These are phyloP conservation scores for Belonocnema kinseyi DNA, from an alignment of 1,140 invertebrate genomes.

Conservation along the genomic window DNA sequence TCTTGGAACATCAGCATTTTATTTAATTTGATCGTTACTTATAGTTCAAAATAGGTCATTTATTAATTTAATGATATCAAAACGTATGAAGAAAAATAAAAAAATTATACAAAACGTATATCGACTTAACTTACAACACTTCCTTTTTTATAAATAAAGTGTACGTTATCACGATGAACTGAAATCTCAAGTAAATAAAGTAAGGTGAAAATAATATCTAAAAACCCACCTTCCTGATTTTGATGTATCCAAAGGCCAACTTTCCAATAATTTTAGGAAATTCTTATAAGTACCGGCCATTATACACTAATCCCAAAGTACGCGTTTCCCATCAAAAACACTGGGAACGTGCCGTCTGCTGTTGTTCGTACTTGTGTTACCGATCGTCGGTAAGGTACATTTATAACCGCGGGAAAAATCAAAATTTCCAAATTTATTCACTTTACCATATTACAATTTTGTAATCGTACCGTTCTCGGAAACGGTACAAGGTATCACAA, in stretches of 20 bases:
- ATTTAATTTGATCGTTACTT: neutral
- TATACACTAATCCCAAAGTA: conserved; percentile 35
- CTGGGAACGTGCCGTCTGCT: no score
- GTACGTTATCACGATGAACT: neutral
- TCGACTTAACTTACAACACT: neutral
- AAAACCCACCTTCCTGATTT: conserved; percentile 82
- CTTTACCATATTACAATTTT: no score
- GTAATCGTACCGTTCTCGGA: no score
- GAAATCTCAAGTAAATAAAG: neutral
- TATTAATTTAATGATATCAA: conserved; percentile 3
- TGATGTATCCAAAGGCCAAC: conserved; percentile 85
- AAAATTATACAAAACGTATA: neutral
- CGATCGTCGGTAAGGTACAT: no score
- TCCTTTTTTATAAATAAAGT: neutral
- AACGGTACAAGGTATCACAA: no score
- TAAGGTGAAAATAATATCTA: neutral
- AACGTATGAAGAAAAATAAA: neutral
- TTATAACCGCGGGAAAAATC: no score
- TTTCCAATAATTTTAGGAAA: conserved; percentile 84
- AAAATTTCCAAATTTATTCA: no score
- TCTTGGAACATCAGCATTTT: neutral
- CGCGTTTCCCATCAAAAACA: conserved; percentile 13
- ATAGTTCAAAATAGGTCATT: neutral
- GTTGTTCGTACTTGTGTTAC: no score
- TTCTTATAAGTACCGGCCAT: conserved; percentile 84